Evolutionary conservation across 1,140 invertebrate species (phyloP).

Genomic region (Spodoptera frugiperda): DNA sequence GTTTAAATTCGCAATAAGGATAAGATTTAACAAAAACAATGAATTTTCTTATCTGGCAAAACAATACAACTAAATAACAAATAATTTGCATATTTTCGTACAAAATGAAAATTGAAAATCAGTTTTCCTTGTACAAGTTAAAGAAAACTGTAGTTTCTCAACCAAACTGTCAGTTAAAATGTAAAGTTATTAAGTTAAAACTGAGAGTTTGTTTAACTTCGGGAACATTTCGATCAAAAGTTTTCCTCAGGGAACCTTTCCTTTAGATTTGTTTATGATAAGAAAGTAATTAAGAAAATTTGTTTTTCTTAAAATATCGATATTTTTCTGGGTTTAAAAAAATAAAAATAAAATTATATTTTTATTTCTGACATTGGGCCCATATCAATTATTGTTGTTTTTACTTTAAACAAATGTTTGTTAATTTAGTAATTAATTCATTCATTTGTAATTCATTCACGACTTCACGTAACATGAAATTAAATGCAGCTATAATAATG

Average conservation of each 20-base stretch:
- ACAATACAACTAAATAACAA: too few species aligned
- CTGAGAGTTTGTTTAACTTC: neutral
- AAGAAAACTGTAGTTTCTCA: constrained; percentile 4
- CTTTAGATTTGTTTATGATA: neutral
- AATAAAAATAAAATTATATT: too few species aligned
- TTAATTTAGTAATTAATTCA: too few species aligned
- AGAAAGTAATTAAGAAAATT: constrained; percentile 22
- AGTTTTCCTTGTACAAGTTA: neutral
- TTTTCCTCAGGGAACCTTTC: neutral
- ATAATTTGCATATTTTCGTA: constrained; percentile 13
- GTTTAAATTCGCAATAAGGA: too few species aligned
- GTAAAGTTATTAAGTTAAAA: constrained; percentile 24
- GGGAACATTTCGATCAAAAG: constrained; percentile 13
- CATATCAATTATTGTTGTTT: too few species aligned
- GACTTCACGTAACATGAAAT: too few species aligned
- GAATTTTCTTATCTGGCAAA: too few species aligned
- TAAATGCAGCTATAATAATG: too few species aligned
- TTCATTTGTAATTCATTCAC: too few species aligned
- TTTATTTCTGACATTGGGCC: too few species aligned
- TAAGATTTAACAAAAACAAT: too few species aligned
- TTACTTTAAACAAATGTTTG: too few species aligned
- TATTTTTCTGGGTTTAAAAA: neutral
- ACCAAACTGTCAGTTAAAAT: constrained; percentile 1
- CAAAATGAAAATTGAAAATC: neutral
- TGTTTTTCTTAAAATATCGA: neutral